phyloP scores from a whole-genome alignment of 2,113 vertebrate genomes.

The Noctilio leporinus region DNA sequence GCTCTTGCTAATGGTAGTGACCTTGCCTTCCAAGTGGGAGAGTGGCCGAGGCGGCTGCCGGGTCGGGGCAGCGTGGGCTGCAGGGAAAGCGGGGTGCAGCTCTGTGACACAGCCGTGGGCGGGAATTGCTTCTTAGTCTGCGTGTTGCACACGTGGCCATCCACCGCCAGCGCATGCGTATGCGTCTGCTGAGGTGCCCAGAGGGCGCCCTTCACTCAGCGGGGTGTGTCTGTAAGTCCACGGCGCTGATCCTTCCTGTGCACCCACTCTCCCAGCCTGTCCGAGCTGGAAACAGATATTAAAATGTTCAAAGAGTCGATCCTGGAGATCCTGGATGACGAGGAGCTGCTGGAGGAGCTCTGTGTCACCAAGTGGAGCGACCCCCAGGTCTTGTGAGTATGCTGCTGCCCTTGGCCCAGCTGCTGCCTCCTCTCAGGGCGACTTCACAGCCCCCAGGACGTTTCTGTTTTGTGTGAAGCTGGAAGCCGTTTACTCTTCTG shows the following conservation, averaged over 20 bases:
- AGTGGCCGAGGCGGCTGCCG: neutral
- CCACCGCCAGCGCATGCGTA: no score
- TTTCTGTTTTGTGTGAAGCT: neutral
- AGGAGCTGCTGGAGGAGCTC: constrained; percentile 93
- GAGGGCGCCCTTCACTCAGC: neutral
- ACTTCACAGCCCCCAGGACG: neutral
- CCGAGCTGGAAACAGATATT: constrained; percentile 96
- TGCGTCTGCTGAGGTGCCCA: neutral
- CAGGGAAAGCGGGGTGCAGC: neutral
- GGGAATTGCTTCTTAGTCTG: neutral
- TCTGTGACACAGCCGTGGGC: neutral
- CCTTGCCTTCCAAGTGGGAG: neutral
- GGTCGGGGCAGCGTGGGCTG: neutral
- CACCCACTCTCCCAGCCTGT: constrained; percentile 82
- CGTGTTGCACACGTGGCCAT: no score
- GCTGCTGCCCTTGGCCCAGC: neutral
- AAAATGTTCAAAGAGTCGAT: constrained; percentile 95
- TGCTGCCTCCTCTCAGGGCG: neutral
- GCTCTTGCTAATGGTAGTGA: neutral
- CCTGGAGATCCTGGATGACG: constrained; percentile 95
- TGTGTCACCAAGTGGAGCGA: constrained; percentile 95
- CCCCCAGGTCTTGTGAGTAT: constrained; percentile 89
- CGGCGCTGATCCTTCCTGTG: neutral
- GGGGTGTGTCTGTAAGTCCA: neutral
- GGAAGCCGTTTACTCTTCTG: neutral